phyloP scores from a whole-genome alignment of 2,113 vertebrate genomes.

The Colistium nudipinnis region DNA sequence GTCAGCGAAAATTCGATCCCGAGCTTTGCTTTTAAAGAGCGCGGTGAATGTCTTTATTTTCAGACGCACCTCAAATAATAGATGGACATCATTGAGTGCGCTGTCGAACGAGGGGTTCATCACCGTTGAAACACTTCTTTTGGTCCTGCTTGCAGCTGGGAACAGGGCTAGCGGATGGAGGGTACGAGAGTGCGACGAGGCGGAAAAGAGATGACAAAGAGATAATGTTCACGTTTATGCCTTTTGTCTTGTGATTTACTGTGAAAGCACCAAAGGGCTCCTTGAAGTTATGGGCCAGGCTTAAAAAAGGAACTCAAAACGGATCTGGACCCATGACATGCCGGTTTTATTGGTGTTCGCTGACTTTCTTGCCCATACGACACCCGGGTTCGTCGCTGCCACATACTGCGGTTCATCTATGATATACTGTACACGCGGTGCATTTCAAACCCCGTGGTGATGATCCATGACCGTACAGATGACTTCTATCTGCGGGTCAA shows the following conservation, averaged over 20 bases:
- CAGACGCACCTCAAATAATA: conserved; percentile 86
- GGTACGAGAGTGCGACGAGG: not conserved
- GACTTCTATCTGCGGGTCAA: conserved; percentile 41
- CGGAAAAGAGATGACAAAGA: not conserved
- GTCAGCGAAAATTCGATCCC: accelerated
- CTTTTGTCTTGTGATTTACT: not conserved
- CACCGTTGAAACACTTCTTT: conserved; percentile 62
- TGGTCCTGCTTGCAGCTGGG: conserved; percentile 82
- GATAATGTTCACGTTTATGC: not conserved
- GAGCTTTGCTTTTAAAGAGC: not conserved
- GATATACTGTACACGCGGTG: not conserved
- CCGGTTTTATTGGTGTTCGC: not conserved
- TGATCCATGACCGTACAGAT: conserved; percentile 51
- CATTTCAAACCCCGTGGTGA: conserved; percentile 24
- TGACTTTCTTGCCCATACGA: conserved; percentile 14
- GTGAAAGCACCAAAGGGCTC: not conserved
- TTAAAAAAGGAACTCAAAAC: conserved; percentile 1
- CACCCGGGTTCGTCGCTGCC: not conserved
- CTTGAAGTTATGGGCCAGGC: conserved; percentile 14
- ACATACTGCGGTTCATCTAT: conserved; percentile 1
- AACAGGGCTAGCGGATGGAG: conserved; percentile 78
- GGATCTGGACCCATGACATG: not conserved
- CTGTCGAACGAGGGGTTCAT: conserved; percentile 81
- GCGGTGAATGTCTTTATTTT: not conserved
- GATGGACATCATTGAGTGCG: conserved; percentile 85